Evolutionary conservation across 1,140 invertebrate species (phyloP).

Genomic region (Apocrypta bakeri): DNA sequence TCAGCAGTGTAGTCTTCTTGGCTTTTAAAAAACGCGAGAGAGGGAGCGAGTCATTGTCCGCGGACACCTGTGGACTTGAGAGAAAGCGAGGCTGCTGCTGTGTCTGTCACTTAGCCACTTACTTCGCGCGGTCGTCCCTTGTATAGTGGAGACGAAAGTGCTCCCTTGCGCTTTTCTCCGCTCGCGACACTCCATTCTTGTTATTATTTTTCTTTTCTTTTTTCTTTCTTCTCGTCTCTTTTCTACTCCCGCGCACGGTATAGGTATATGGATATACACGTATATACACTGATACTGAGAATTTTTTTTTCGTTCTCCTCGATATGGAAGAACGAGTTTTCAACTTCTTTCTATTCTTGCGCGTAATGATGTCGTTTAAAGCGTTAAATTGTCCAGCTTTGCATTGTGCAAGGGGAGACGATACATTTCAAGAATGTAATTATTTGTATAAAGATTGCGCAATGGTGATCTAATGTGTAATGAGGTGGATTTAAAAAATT

Average conservation of each 20-base stretch:
- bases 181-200: conserved; percentile 3
- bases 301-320: conserved; percentile 40
- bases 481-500: no score
- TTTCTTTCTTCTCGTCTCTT: conserved; percentile 26
- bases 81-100: conserved; percentile 52
- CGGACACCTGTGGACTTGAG: conserved; percentile 71
- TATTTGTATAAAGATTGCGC: no score
- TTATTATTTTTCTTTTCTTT: background rate
- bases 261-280: no score
- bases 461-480: no score
- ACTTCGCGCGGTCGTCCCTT: conserved; percentile 55
- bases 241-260: conserved; percentile 17
- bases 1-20: background rate
- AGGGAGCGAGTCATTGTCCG: conserved; percentile 66
- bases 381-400: conserved; percentile 63
- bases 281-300: no score
- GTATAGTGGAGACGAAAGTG: conserved; percentile 56
- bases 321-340: background rate
- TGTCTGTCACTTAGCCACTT: conserved; percentile 64
- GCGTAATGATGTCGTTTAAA: conserved; percentile 57
- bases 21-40: background rate
- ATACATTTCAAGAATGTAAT: no score
- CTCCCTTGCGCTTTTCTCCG: conserved; percentile 66
- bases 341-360: background rate
- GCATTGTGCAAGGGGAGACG: no score